Base-by-base conservation (phyloP, 2,797 vertebrate genomes). In the Poecilia velifera region DNA sequence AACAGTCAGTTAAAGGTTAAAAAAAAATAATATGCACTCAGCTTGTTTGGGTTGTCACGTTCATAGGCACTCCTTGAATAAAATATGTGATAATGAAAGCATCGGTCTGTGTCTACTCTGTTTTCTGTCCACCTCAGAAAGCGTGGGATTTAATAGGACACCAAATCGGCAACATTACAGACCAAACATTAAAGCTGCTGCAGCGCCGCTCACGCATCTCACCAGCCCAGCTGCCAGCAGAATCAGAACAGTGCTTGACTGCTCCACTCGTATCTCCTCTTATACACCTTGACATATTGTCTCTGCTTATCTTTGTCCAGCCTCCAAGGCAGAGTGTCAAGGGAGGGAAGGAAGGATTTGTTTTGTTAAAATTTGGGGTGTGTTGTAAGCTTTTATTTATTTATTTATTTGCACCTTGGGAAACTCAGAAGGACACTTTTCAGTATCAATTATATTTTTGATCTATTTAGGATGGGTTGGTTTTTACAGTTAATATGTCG, bases 1-100 rank as follows among this genome's bases (percentile, higher is more conserved):
- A 82, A 59, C 53, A 79, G 76, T 70, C 10, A 76, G 36, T 76
- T 72, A 31, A 80, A 76, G 82, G 79, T 68, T 74, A 74, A 45
- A 57, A 34, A 46, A 43, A 25, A 34, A 34, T 34, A 34, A 34
- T 59, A 12, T 82, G 59, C 53, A 80, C 87, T 76, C 77, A 55
- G 76, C 62, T 88, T 88, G 79, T 89, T 85, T 45, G 81, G 68
- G 80, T 82, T 86, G 78, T 87, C 82, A 75, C 88, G 90, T 90
- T 90, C 88, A 88, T 81, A 86, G 80, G 72, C 91, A 93, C 92
- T 88, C 71, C 55, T 94, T 92, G 82, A 95, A 93, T 94, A 93
- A 95, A 94, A 89, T 74, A 88, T 79, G 41, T 76, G 79, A 62
- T 80, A 71, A 51, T 72, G 71, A 80, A 83, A 80, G 87, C 25